These are phyloP conservation scores for Melanargia galathea DNA, from an alignment of 2,888 invertebrate genomes.

Conservation along the genomic window DNA sequence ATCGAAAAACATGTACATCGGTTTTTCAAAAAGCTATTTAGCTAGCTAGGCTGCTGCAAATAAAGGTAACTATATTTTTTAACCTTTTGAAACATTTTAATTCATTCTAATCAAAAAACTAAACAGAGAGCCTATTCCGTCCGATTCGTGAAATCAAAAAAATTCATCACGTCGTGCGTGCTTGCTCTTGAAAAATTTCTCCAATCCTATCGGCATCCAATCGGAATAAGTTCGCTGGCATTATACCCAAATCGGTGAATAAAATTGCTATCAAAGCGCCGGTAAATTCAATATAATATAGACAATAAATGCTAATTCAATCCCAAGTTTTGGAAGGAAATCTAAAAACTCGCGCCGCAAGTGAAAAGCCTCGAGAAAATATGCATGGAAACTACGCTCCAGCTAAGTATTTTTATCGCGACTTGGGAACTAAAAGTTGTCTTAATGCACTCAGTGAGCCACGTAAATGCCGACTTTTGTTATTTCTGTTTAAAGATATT, in stretches of 20 bases:
- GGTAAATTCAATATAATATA: constrained; percentile 62
- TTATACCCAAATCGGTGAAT: constrained; percentile 48
- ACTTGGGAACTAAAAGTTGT: constrained; percentile 33
- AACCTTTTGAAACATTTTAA: too few relatives aligned
- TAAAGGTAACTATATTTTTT: too few relatives aligned
- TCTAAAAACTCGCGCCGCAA: constrained; percentile 57
- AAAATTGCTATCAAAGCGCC: constrained; percentile 57
- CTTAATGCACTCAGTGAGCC: constrained; percentile 38
- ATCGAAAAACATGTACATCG: too few relatives aligned
- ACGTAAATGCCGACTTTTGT: constrained; percentile 32
- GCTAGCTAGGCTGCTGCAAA: too few relatives aligned
- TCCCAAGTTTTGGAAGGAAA: constrained; percentile 59
- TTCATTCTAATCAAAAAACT: too few relatives aligned
- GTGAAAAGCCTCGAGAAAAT: constrained; percentile 53
- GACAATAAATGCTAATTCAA: constrained; percentile 71
- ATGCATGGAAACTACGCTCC: constrained; percentile 42
- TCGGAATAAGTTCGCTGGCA: constrained; percentile 45
- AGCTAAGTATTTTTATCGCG: constrained; percentile 35
- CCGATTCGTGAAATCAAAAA: not conserved
- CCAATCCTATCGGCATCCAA: constrained; percentile 27
- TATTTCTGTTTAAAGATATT: constrained; percentile 27
- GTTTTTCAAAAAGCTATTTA: too few relatives aligned
- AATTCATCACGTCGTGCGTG: not conserved
- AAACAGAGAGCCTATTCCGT: too few relatives aligned
- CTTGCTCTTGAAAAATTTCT: constrained; percentile 1